These are phyloP conservation scores for Drosophila testacea DNA, from an alignment of 2,888 invertebrate genomes.

Conservation along the genomic window DNA sequence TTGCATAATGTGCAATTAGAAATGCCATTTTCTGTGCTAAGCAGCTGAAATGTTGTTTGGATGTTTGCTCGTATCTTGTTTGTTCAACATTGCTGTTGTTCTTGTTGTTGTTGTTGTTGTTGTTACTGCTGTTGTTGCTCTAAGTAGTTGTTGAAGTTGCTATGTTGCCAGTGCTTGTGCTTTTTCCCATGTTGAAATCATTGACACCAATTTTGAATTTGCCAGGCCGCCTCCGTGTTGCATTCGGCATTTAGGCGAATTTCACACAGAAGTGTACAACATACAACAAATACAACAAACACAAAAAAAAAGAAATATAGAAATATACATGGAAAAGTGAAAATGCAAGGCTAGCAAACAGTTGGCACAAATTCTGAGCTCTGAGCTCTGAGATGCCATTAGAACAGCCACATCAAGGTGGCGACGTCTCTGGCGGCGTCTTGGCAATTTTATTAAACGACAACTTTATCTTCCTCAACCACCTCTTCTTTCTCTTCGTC, in stretches of 20 bases:
- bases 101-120: slow-evolving; percentile 11
- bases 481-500: background rate
- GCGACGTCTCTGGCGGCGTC: slow-evolving; percentile 25
- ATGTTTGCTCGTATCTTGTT: slow-evolving; percentile 26
- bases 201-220: slow-evolving; percentile 76
- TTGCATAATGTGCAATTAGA: slow-evolving; percentile 78
- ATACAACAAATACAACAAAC: background rate
- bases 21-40: slow-evolving; percentile 71
- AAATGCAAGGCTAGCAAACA: slow-evolving; percentile 50
- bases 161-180: slow-evolving; percentile 17
- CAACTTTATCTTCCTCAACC: background rate
- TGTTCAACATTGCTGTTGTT: slow-evolving; percentile 17
- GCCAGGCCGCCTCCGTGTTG: slow-evolving; percentile 60
- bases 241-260: slow-evolving; percentile 73
- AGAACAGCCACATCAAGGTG: slow-evolving; percentile 44
- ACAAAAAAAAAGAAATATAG: slow-evolving; percentile 3
- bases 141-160: slow-evolving; percentile 4
- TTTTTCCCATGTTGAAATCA: slow-evolving; percentile 80
- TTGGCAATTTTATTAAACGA: slow-evolving; percentile 22
- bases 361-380: slow-evolving; percentile 66
- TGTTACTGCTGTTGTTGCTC: slow-evolving; percentile 11
- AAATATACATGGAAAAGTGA: slow-evolving; percentile 65
- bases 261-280: slow-evolving; percentile 60
- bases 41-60: slow-evolving; percentile 55
- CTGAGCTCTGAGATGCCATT: slow-evolving; percentile 52